Percentiles rank a stretch among this genome's conserved stretches.
Conservation (phyloP, 2,797 vertebrate genomes). For the Silurus lanzhouensis region DNA sequence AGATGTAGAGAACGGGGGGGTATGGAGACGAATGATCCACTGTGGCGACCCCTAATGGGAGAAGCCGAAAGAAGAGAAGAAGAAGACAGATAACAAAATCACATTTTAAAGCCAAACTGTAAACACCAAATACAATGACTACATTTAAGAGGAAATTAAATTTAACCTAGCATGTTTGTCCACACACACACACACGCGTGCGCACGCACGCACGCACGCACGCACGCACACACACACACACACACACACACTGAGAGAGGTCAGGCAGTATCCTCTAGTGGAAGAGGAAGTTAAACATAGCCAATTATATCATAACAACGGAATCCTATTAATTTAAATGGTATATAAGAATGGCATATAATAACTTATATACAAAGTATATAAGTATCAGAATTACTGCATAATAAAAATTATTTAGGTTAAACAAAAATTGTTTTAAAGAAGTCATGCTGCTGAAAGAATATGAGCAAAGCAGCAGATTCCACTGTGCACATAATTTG, state of each 20-base stretch:
- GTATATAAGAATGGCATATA: no score
- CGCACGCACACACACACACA: no score
- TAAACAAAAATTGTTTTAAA: conserved; percentile 77
- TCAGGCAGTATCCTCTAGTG: conserved; percentile 88
- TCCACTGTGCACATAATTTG: neutral
- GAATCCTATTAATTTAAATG: neutral
- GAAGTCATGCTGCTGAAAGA: conserved; percentile 77
- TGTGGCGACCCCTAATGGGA: no score
- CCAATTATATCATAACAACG: conserved; percentile 61
- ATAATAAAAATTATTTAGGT: neutral
- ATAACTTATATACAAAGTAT: no score
- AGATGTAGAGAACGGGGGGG: no score
- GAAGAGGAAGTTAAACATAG: conserved; percentile 81
- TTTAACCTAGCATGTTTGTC: neutral
- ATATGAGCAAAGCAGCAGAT: neutral
- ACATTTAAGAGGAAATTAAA: neutral
- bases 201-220: no score
- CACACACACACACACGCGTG: conserved; percentile 68
- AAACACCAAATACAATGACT: neutral
- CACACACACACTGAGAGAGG: conserved; percentile 71
- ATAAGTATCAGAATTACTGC: neutral
- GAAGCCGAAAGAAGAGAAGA: no score
- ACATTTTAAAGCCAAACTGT: neutral
- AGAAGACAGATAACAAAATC: neutral
- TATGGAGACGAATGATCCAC: no score